Conservation (phyloP, 2,888 invertebrate genomes). For the Unio pictorum region DNA sequence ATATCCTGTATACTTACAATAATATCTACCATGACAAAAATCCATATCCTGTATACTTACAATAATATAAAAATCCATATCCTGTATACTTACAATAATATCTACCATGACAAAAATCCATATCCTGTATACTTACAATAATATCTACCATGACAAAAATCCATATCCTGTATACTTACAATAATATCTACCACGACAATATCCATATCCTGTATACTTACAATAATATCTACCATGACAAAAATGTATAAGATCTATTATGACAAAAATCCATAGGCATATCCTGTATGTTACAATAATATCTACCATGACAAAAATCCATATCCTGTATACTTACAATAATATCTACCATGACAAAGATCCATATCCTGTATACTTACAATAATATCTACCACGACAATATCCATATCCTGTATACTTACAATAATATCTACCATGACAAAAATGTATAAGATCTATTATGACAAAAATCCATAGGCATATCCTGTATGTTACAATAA, state of each 20-base stretch:
- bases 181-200: constrained; percentile 78
- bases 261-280: too few relatives aligned
- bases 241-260: too few relatives aligned
- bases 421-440: too few relatives aligned
- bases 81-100: constrained; percentile 76
- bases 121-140: constrained; percentile 77
- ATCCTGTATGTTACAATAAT: constrained; percentile 78
- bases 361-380: too few relatives aligned
- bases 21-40: constrained; percentile 76
- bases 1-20: constrained; percentile 77
- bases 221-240: too few relatives aligned
- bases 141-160: constrained; percentile 76
- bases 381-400: too few relatives aligned
- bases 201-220: too few relatives aligned
- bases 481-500: too few relatives aligned
- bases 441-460: too few relatives aligned
- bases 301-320: constrained; percentile 74
- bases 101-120: constrained; percentile 74
- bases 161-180: constrained; percentile 75
- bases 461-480: too few relatives aligned
- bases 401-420: too few relatives aligned
- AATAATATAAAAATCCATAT: too few relatives aligned
- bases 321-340: constrained; percentile 77
- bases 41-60: constrained; percentile 14
- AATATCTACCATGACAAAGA: constrained; percentile 76